Base-by-base conservation (phyloP, 2,797 vertebrate genomes). In the Capromys pilorides region DNA sequence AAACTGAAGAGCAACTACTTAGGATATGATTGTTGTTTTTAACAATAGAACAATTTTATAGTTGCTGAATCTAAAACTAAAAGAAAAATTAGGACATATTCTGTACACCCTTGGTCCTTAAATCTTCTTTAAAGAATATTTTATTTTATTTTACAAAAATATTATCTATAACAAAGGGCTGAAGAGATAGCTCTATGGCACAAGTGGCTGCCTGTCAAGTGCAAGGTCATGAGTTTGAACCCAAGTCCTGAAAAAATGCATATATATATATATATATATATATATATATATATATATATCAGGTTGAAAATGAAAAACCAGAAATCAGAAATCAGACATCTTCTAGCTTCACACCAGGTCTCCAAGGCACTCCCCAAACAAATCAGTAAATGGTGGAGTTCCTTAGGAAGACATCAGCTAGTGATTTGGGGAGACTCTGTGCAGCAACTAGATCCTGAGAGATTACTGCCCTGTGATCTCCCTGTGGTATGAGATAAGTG, bases 401-500 rank as follows among this genome's bases (percentile, higher is more conserved):
- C 82, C 94, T 95, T 96, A 94, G 77, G 92, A 91, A 96, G 91
- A 93, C 39, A 95, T 86, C 66, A 67, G 54, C 45, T 22, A 41
- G 49, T 80, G 61, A 97, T 95, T 93, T 86, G 19, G 75, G 87
- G 86, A 86, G 61, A 93, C 94, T 93, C 59, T 57, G 13, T 69
- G 87, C 16, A 95, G 90, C 91, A 91, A 54, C 49, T 80, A 13
- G 77, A 90, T 95, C 62, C 73, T 75, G n/a, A 92, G 78, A 94
- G 89, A 91, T 77, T 86, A 57, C 9, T 90, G 66, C 8, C 24
- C 8, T 83, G 87, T 22, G 4, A 83, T 94, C 86, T 94, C 62
- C 80, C 39, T 33, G n/a, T 16, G 75, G 73, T 10, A 45, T 87
- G 95, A 96, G 95, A 97, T 96, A 87, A 96, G 86, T 83, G 97